Evolutionary conservation across 2,888 invertebrate species (phyloP), one percentile per base, ranked within the genome.

Genomic region (Agrilus mali): DNA sequence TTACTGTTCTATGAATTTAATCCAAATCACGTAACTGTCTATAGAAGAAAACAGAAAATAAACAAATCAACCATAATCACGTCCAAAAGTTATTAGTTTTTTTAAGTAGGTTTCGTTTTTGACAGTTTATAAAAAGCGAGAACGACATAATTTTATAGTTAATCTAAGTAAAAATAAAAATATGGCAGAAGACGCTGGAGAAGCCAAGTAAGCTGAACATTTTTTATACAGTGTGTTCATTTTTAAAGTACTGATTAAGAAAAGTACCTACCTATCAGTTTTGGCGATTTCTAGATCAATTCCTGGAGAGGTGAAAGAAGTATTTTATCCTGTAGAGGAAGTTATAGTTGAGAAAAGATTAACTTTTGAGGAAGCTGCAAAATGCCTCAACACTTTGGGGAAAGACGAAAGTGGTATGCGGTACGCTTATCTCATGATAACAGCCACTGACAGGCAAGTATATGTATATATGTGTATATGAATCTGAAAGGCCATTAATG

Each of bases 401-500:
- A 67, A 66, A 53, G 67, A 67, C 50, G 66, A 66, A 48, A 66
- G 61, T 45, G 65, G 64, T 2, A 56, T 63, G 41, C 48, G 77
- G 43, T 78, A 76, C 56, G 73, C 78, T 7, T 79, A 77, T 56
- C 57, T 79, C 36, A 75, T 73, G 61, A 68, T 74, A 15, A 60
- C 68, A 0, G 68, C 72, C 12, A 70, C 65, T 1, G 68, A 69
- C 42, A 52, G 49, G 58, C 56, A 49, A 47, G 55, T 39, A n/a
- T n/a, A n/a, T n/a, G n/a, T n/a, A n/a, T n/a, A n/a, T n/a, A n/a
- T n/a, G n/a, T 53, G 56, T 20, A 20, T 20, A 20, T 5, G 6
- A 4, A 20, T 20, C 20, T 20, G 6, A 20, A 20, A 20, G 4
- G 20, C 3, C 3, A 6, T 3, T 20, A 4, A 20, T 4, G 6